phyloP scores from a whole-genome alignment of 92 coral and sea anemone genomes.

The Plumapathes pennacea region DNA sequence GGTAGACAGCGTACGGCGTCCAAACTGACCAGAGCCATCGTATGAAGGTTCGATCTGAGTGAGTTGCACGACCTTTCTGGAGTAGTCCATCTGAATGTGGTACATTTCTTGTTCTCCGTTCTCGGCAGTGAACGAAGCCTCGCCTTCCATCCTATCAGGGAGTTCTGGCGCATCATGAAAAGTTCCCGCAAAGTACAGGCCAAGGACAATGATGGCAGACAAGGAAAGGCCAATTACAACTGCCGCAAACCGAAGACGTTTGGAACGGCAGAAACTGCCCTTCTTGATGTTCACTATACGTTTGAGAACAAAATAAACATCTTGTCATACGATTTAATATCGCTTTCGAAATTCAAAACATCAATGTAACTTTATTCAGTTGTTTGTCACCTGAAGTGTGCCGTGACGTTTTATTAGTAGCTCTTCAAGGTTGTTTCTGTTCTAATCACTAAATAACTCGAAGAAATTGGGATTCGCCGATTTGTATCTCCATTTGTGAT shows the following conservation, averaged over 20 bases:
- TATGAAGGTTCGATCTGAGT: neutral
- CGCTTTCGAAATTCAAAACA: too few relatives aligned
- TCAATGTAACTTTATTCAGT: too few relatives aligned
- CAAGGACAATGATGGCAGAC: constrained; percentile 7
- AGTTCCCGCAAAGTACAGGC: constrained; percentile 14
- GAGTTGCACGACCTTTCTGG: constrained; percentile 29
- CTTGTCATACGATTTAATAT: too few relatives aligned
- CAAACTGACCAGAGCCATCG: neutral
- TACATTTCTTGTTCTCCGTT: constrained; percentile 21
- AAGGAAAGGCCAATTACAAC: constrained; percentile 21
- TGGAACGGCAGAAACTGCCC: too few relatives aligned
- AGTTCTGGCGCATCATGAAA: constrained; percentile 34
- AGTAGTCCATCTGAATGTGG: constrained; percentile 41
- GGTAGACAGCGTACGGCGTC: constrained; percentile 34
- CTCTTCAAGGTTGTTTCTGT: too few relatives aligned
- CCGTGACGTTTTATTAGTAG: too few relatives aligned
- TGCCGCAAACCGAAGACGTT: constrained; percentile 16
- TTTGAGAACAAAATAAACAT: too few relatives aligned
- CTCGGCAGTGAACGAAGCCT: constrained; percentile 24
- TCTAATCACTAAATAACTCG: too few relatives aligned
- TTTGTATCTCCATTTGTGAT: too few relatives aligned
- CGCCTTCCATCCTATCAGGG: constrained; percentile 46
- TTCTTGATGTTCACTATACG: too few relatives aligned
- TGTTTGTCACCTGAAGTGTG: too few relatives aligned
- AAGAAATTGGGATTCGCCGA: too few relatives aligned